Evolutionary conservation across 2,888 invertebrate genomes (phyloP), one percentile per base, ranked within the genome.

Genomic region (Mayetiola destructor): DNA sequence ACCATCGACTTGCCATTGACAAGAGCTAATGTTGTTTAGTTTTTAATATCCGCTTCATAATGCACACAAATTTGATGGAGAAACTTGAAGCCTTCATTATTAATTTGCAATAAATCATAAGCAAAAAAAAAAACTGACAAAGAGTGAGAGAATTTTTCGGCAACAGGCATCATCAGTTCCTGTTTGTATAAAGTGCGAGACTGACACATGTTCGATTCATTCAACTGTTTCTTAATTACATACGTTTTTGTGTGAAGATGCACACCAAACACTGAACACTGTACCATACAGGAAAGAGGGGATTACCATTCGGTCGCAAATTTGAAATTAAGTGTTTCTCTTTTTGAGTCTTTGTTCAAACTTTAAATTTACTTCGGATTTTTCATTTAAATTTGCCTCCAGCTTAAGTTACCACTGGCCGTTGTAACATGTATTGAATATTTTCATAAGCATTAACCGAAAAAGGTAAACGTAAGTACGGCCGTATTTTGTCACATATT

Each of bases 281-380:
- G 12, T 32, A 12, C 6, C 32, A 32, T 12, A 32, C 8, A 32
- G 12, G 48, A 48, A 48, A 27, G n/a, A n/a, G 48, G 48, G 23
- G 27, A 48, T 23, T n/a, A 9, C 21, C 12, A 27, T 23, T 14
- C 27, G 48, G 27, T 48, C 48, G 48, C 27, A 48, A 48, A 48
- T 48, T 48, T 48, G 48, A 48, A 48, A 48, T 48, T 48, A 48
- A 48, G 48, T 48, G 48, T 48, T 48, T 48, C n/a, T 48, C 48
- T 48, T 36, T n/a, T 48, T 48, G 48, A 48, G 48, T 27, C 48
- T 23, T 48, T 48, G 27, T 48, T 48, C 27, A 48, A 48, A 48
- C 48, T 48, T 48, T 27, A 48, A 48, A 48, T 27, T n/a, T 27
- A 48, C 27, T 3, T 9, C 3, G n/a, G n/a, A 48, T 48, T 27